Evolutionary conservation across 2,797 vertebrate species (phyloP), one percentile per base, ranked within the genome.

Genomic region (Enteromius mattozi): DNA sequence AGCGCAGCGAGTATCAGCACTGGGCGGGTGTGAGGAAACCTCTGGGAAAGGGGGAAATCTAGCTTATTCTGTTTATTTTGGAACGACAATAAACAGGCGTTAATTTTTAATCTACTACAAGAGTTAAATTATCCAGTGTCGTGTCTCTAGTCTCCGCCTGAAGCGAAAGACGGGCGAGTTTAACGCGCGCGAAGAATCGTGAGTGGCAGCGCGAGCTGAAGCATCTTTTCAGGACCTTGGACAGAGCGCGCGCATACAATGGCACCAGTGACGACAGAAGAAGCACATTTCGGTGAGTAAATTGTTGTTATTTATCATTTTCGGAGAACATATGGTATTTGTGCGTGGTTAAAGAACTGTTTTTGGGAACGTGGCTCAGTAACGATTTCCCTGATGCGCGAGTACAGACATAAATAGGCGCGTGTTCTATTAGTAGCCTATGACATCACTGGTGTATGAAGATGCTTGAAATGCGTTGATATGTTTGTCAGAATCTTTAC

Each of bases 251-350:
- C 87, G 86, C 70, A 30, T 88, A 88, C 87, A 72, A 98, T 99
- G 98, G 97, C 98, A 95, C 98, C 97, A 51, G 93, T 96, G 87
- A 70, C 93, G 30, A 91, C 90, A 90, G 95, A 94, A 83, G 91
- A 92, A 79, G 95, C 96, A 86, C 95, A 96, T 93, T 94, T 97
- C 78, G 97, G 98, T 99, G 93, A 97, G 86, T 76, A 75, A 47
- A 47, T 78, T 21, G 42, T 80, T 72, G 42, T 80, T 72, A 12
- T 61, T 35, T 59, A 17, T 33, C 24, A 33, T 16, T 63, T 6
- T 63, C 1, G 17, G 10, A 16, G 10, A 42, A 4, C 9, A 27
- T 2, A 6, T 49, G 1, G 1, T 27, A 33, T 56, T 4, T 40
- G 24, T 42, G 16, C 19, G 21, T n/a, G 21, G 7, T 19, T 68